A percentile compares a stretch with the other conserved stretches of the same genome.
These are phyloP conservation scores for Indri indri DNA, from an alignment of 2,113 vertebrate genomes.

Conservation along the genomic window DNA sequence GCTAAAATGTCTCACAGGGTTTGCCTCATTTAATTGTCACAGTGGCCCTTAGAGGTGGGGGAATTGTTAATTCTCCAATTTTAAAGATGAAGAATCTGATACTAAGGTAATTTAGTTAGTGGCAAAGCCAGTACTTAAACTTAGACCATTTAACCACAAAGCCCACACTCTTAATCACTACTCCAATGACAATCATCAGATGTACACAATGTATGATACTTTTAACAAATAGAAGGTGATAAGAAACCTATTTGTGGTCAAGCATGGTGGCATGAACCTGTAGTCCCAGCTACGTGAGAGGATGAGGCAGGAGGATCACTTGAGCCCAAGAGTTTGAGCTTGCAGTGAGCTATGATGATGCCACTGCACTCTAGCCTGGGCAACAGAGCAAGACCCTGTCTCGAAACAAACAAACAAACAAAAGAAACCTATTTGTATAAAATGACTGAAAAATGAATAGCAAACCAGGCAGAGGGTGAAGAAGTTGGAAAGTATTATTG, in stretches of 20 bases:
- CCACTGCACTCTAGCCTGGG: no score
- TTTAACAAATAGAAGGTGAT: background rate
- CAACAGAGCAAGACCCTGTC: no score
- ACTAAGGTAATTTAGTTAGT: background rate
- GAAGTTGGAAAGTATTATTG: background rate
- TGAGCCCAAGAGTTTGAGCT: no score
- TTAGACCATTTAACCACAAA: background rate
- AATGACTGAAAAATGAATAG: constrained; percentile 9
- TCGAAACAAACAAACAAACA: background rate
- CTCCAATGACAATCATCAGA: background rate
- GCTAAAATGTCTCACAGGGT: constrained; percentile 21
- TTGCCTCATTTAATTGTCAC: constrained; percentile 20
- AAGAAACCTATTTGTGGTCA: background rate
- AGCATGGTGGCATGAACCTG: no score
- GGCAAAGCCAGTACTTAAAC: background rate
- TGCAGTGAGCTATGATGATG: no score
- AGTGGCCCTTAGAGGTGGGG: background rate
- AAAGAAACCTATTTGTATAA: background rate
- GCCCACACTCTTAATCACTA: background rate
- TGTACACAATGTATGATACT: background rate
- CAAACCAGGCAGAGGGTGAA: background rate
- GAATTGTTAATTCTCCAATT: background rate
- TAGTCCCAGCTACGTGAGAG: no score
- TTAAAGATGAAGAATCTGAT: constrained; percentile 33
- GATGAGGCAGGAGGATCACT: no score